Conservation (phyloP, 2,888 invertebrate genomes). For the Polyommatus iphigenia region DNA sequence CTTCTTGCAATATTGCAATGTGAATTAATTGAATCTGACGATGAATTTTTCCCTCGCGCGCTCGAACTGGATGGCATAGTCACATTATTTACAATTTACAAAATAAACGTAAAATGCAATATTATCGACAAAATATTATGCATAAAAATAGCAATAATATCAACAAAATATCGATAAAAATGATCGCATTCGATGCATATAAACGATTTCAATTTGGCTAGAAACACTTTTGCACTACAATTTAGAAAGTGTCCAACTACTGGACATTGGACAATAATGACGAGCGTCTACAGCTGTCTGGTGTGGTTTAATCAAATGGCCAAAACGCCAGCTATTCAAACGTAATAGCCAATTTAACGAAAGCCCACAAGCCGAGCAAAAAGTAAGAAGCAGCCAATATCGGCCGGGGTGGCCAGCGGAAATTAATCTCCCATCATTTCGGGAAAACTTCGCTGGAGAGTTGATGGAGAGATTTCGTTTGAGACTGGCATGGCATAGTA, state of each 20-base stretch:
- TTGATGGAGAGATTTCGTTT: not conserved
- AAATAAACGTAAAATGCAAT: no score
- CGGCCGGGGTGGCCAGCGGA: conserved; percentile 18
- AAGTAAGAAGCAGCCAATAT: conserved; percentile 24
- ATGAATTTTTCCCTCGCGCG: no score
- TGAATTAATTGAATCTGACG: no score
- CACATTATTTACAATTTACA: no score
- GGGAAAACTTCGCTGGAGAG: not conserved
- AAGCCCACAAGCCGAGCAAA: conserved; percentile 17
- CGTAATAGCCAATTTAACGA: conserved; percentile 28
- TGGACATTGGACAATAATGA: not conserved
- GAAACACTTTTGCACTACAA: not conserved
- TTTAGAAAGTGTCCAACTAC: not conserved
- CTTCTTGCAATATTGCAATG: no score
- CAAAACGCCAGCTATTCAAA: conserved; percentile 4
- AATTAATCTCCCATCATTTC: conserved; percentile 10
- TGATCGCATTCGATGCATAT: no score
- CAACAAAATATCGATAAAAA: no score
- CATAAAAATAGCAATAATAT: no score
- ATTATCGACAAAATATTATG: no score
- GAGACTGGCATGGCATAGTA: not conserved
- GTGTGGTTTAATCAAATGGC: conserved; percentile 18
- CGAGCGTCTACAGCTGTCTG: not conserved
- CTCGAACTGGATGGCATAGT: no score
- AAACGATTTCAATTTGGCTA: no score